Evolutionary conservation across 2,797 vertebrate genomes (phyloP), one percentile per base, ranked within the genome.

Genomic region (Tapirus indicus): DNA sequence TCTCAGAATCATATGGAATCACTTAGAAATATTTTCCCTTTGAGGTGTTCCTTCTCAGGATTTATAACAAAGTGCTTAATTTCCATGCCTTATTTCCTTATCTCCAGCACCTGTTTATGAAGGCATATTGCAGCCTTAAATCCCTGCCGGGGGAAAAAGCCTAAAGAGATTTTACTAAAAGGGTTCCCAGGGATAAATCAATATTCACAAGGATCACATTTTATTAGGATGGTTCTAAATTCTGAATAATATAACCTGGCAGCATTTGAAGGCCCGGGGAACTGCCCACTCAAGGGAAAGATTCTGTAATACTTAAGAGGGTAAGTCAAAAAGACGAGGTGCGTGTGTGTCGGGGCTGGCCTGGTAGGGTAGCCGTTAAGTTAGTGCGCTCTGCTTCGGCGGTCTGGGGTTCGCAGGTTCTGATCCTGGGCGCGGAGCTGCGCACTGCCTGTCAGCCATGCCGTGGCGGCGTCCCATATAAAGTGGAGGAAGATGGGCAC

Each of bases 191-290:
- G 6, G 93, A 35, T 87, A 80, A 71, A 66, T 38, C 83, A 62
- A 29, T 38, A 12, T 79, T 93, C 27, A 78, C 58, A 54, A 77
- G 91, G 25, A 83, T 74, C 41, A 62, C 68, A 94, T 89, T 77
- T 80, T 88, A 72, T 23, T 5, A 93, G 96, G 62, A 79, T 83
- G 41, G 92, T 84, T 91, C 32, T 91, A 97, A 94, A 87, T 74
- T 69, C 75, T 3, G 68, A 97, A 78, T 1, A 13, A 41, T 56
- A 25, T 0, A 96, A 75, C 38, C 44, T 20, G 71, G 54, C 62
- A 91, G 18, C 9, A 44, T 77, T 86, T 18, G 25, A 77, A 91
- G 32, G 38, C 27, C 32, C 49, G 41, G 29, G 32, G 41, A 79
- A 78, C 4, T 60, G 41, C 56, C 62, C 29, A 27, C 23, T 18